A percentile compares a stretch with the other conserved stretches of the same genome.
These are phyloP conservation scores for Globia sparganii DNA, from an alignment of 2,888 invertebrate genomes.

Conservation along the genomic window DNA sequence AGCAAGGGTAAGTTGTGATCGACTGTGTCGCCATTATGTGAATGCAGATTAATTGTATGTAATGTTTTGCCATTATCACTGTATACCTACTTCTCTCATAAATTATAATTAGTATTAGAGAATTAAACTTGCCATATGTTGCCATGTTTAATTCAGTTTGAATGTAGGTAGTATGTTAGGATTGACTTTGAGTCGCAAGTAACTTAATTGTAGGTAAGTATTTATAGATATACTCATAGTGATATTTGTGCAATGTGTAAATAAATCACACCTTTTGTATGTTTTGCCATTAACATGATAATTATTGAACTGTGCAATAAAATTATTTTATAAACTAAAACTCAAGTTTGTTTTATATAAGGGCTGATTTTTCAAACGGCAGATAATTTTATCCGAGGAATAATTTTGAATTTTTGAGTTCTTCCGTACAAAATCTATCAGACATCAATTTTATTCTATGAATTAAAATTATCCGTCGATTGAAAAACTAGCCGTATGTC, in stretches of 20 bases:
- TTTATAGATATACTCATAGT: conserved; percentile 71
- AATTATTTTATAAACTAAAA: conserved; percentile 69
- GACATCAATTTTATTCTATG: too few relatives aligned
- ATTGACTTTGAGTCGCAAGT: conserved; percentile 54
- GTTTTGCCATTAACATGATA: conserved; percentile 68
- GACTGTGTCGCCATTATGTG: conserved; percentile 48
- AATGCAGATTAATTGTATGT: conserved; percentile 51
- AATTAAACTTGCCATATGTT: conserved; percentile 88
- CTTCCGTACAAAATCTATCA: too few relatives aligned
- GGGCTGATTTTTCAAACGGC: too few relatives aligned
- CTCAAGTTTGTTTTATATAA: conserved; percentile 44
- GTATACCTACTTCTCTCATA: conserved; percentile 56
- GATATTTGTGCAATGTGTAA: conserved; percentile 73
- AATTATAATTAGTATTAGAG: conserved; percentile 70
- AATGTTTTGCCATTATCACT: conserved; percentile 70
- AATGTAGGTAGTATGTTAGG: conserved; percentile 49
- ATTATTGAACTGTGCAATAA: conserved; percentile 78
- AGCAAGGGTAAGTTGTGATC: conserved; percentile 48
- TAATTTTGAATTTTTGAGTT: too few relatives aligned
- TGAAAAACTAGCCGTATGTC: too few relatives aligned
- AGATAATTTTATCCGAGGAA: too few relatives aligned
- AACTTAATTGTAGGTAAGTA: conserved; percentile 59
- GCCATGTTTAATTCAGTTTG: conserved; percentile 87
- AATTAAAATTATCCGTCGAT: too few relatives aligned
- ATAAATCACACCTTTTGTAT: conserved; percentile 63